These are phyloP conservation scores for Drosophila pallidifrons DNA, from an alignment of 1,140 invertebrate species.

Conservation along the genomic window DNA sequence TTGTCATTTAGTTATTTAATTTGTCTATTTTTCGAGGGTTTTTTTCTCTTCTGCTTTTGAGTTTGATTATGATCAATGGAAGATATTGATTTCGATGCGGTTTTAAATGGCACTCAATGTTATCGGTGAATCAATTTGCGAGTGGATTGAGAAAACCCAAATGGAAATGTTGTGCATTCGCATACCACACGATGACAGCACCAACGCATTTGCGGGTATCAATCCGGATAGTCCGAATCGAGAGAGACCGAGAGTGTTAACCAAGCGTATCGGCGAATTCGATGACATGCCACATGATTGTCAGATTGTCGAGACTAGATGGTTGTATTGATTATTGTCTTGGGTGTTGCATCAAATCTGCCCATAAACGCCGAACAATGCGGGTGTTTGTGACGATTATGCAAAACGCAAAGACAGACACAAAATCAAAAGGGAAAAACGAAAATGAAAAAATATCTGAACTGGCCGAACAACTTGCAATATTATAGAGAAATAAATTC, in stretches of 20 bases:
- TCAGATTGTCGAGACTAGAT: conserved; percentile 28
- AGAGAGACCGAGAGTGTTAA: background rate
- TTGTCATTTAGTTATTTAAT: conserved; percentile 9
- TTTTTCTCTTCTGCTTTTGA: background rate
- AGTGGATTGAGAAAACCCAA: conserved; percentile 61
- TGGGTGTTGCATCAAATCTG: conserved; percentile 55
- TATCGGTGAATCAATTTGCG: conserved; percentile 55
- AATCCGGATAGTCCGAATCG: background rate
- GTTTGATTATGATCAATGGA: conserved; percentile 58
- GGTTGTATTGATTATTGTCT: conserved; percentile 33
- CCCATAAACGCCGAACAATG: conserved; percentile 65
- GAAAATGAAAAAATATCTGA: conserved; percentile 4
- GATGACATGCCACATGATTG: conserved; percentile 56
- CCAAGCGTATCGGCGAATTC: conserved; percentile 31
- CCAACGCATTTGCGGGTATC: conserved; percentile 23
- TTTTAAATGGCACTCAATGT: conserved; percentile 68
- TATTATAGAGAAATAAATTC: background rate
- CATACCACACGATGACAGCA: conserved; percentile 45
- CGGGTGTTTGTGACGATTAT: conserved; percentile 74
- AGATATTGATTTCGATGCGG: conserved; percentile 75
- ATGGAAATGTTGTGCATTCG: conserved; percentile 35
- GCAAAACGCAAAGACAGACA: conserved; percentile 40
- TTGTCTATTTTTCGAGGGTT: conserved; percentile 3
- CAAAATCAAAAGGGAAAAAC: too few relatives aligned
- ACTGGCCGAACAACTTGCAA: conserved; percentile 16